These are phyloP conservation scores for Calliphora vicina DNA, from an alignment of 1,140 invertebrate species.

Conservation along the genomic window DNA sequence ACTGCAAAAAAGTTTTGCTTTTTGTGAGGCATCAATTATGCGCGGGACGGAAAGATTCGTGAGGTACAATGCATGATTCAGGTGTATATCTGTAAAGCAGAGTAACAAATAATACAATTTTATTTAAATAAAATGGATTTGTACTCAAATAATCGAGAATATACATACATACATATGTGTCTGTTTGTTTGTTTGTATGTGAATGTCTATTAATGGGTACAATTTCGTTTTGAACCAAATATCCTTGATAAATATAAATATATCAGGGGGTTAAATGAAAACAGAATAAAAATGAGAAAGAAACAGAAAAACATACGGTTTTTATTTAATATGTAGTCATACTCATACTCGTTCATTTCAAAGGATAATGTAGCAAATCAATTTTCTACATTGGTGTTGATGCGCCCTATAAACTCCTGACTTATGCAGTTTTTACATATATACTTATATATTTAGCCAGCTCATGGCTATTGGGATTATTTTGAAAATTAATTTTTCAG, in stretches of 20 bases:
- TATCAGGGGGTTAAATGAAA: background rate
- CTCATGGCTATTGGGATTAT: too few relatives aligned
- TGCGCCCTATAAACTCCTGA: background rate
- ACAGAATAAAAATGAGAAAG: background rate
- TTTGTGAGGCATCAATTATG: conserved; percentile 66
- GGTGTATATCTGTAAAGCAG: conserved; percentile 46
- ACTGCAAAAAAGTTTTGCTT: conserved; percentile 67
- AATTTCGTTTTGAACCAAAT: background rate
- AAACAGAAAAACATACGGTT: background rate
- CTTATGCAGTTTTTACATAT: too few relatives aligned
- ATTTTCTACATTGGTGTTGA: conserved; percentile 1
- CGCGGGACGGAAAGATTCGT: conserved; percentile 63
- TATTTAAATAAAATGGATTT: background rate
- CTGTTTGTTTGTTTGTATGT: background rate
- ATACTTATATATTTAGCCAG: too few relatives aligned
- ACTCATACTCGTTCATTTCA: background rate
- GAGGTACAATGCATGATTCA: conserved; percentile 53
- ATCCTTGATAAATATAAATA: background rate
- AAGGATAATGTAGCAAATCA: conserved; percentile 16
- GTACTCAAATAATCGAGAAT: background rate
- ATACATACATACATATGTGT: too few relatives aligned
- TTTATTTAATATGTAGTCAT: background rate
- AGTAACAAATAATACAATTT: conserved; percentile 34
- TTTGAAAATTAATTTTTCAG: too few relatives aligned
- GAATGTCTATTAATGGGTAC: background rate